Evolutionary conservation across 2,797 vertebrate genomes (phyloP).

Genomic region (Threskiornis aethiopicus): DNA sequence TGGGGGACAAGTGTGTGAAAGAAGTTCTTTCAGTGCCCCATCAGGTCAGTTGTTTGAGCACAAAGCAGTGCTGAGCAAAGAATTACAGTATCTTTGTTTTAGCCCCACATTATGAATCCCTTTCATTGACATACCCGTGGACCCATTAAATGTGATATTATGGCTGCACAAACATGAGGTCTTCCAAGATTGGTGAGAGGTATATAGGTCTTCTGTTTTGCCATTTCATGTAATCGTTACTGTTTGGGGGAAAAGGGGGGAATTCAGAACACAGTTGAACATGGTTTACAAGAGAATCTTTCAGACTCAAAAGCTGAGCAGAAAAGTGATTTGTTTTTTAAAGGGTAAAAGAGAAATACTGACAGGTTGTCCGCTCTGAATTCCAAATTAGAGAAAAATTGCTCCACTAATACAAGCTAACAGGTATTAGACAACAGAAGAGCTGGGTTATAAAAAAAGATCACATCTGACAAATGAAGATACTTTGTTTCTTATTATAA

Average conservation of each 20-base stretch:
- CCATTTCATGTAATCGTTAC: background rate
- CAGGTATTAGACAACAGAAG: background rate
- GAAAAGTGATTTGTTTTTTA: background rate
- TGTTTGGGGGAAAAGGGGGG: background rate
- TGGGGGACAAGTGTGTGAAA: slow-evolving; percentile 42
- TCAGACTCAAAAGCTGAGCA: background rate
- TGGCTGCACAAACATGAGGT: background rate
- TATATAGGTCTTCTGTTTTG: background rate
- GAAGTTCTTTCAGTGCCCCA: slow-evolving; percentile 41
- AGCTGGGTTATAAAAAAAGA: background rate
- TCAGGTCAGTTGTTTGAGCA: slow-evolving; percentile 36
- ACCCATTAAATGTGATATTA: background rate
- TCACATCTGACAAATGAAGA: background rate
- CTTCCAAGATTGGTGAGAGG: background rate
- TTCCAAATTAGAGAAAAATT: background rate
- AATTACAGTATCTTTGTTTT: slow-evolving; percentile 19
- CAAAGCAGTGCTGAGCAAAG: slow-evolving; percentile 24
- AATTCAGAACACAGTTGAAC: background rate
- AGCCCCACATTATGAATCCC: background rate
- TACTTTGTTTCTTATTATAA: background rate
- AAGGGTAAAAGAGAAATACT: background rate
- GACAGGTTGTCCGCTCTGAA: background rate
- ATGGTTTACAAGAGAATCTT: background rate
- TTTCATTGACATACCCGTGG: background rate
- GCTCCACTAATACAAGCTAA: background rate